A percentile compares a stretch with the other conserved stretches of the same genome.
phyloP scores from a whole-genome alignment of 1,140 invertebrate species.

The Wiebesia pumilae region DNA sequence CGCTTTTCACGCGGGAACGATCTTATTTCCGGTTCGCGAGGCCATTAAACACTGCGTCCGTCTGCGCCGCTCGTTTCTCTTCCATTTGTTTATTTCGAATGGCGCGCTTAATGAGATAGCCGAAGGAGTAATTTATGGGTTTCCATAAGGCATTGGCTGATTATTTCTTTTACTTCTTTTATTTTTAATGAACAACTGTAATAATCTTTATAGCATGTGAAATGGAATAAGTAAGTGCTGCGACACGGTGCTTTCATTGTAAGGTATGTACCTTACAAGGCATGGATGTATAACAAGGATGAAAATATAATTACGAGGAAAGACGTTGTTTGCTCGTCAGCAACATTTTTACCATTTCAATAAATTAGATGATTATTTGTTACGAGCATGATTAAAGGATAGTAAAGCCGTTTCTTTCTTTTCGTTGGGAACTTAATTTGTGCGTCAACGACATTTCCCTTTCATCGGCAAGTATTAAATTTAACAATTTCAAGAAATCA shows the following conservation, averaged over 20 bases:
- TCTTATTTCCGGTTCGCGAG: slow-evolving; percentile 19
- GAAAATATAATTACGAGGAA: not conserved
- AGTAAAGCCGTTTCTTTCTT: too few relatives aligned
- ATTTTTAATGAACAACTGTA: slow-evolving; percentile 10
- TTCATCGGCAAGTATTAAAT: too few relatives aligned
- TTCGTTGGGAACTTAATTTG: too few relatives aligned
- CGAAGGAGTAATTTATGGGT: not conserved
- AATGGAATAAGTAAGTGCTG: not conserved
- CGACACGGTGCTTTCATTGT: not conserved
- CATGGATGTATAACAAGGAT: not conserved
- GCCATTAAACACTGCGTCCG: not conserved
- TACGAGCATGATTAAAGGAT: too few relatives aligned
- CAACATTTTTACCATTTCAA: too few relatives aligned
- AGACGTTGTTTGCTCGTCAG: not conserved
- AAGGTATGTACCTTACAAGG: not conserved
- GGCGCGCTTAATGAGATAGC: slow-evolving; percentile 5
- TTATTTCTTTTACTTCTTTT: not conserved
- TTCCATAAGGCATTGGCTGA: not conserved
- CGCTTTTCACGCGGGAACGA: slow-evolving; percentile 4
- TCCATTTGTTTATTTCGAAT: not conserved
- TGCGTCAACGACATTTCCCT: too few relatives aligned
- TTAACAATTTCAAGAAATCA: too few relatives aligned
- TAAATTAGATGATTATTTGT: too few relatives aligned
- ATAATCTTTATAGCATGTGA: not conserved
- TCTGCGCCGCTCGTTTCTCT: not conserved